Conservation (phyloP, 1,140 invertebrate genomes). For the Hormaphis cornu region DNA sequence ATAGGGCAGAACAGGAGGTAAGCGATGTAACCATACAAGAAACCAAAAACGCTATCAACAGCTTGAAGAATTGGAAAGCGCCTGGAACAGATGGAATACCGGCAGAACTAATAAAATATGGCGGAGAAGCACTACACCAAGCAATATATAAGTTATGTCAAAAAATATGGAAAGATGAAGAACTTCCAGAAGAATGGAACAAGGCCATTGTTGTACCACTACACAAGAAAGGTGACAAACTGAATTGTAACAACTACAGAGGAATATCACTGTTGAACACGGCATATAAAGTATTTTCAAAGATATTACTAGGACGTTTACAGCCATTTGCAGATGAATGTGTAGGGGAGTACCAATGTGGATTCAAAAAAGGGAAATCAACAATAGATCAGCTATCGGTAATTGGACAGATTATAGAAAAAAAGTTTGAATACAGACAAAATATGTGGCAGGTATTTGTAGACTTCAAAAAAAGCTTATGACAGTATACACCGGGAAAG, state of each 20-base stretch:
- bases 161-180: constrained; percentile 11
- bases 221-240: constrained; percentile 33
- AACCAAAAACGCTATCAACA: background rate
- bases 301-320: constrained; percentile 16
- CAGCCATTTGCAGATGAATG: constrained; percentile 11
- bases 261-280: constrained; percentile 28
- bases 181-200: constrained; percentile 37
- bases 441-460: background rate
- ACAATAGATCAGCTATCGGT: constrained; percentile 12
- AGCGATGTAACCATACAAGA: background rate
- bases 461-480: background rate
- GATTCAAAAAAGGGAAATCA: constrained; percentile 21
- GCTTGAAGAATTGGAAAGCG: background rate
- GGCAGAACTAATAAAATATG: background rate
- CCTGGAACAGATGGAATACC: background rate
- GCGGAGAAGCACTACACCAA: constrained; percentile 1
- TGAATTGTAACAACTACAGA: constrained; percentile 14
- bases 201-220: constrained; percentile 30
- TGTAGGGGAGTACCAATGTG: constrained; percentile 27
- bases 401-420: background rate
- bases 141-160: background rate
- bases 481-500: background rate
- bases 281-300: constrained; percentile 23
- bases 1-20: background rate
- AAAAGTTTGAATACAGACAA: background rate